These are phyloP conservation scores for Microplitis manilae DNA, from an alignment of 2,888 invertebrate genomes.

Conservation along the genomic window DNA sequence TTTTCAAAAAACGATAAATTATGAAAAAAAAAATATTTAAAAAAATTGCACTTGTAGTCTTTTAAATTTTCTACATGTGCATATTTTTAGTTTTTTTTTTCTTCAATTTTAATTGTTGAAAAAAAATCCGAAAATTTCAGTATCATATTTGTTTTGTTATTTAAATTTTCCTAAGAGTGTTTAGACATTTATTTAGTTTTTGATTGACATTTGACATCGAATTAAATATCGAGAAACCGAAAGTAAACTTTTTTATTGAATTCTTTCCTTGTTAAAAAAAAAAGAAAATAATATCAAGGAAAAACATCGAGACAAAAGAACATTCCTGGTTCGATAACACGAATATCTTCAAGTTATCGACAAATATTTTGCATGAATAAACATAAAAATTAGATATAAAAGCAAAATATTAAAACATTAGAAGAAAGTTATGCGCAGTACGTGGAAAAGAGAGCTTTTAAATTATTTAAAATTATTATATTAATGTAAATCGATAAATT, in stretches of 20 bases:
- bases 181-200: not conserved
- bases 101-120: too few species aligned
- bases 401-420: not conserved
- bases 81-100: too few species aligned
- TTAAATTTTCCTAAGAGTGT: not conserved
- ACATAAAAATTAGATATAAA: not conserved
- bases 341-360: not conserved
- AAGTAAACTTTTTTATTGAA: not conserved
- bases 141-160: not conserved
- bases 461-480: not conserved
- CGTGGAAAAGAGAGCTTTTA: not conserved
- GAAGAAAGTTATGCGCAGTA: not conserved
- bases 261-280: not conserved
- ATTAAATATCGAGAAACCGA: not conserved
- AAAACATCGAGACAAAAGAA: not conserved
- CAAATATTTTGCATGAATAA: not conserved
- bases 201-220: not conserved
- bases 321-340: not conserved
- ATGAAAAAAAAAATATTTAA: too few species aligned
- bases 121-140: too few species aligned
- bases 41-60: too few species aligned
- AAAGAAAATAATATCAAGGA: not conserved
- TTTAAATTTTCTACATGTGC: too few species aligned
- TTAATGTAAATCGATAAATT: constrained; percentile 13
- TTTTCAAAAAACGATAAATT: too few species aligned